Conservation (phyloP, 2,797 vertebrate genomes). For the Lateolabrax maculatus region DNA sequence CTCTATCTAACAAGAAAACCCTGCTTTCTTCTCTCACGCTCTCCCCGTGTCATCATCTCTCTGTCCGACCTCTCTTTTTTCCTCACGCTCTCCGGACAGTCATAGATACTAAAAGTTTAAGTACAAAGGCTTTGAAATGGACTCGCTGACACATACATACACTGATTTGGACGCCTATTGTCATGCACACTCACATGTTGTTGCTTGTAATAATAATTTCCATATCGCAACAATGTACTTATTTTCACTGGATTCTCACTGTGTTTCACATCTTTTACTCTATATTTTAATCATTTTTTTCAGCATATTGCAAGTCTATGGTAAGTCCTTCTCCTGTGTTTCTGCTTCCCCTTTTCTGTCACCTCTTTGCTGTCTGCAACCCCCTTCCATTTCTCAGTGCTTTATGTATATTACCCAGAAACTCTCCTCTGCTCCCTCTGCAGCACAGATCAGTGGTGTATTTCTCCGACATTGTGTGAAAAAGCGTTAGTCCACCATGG, state of each 20-base stretch:
- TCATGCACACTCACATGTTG: not conserved
- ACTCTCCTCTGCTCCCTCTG: not conserved
- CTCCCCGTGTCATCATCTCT: slow-evolving; percentile 17
- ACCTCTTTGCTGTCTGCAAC: not conserved
- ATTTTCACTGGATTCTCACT: not conserved
- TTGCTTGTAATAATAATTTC: not conserved
- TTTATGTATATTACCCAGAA: slow-evolving; percentile 15
- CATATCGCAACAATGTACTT: not conserved
- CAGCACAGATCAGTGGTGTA: slow-evolving; percentile 14
- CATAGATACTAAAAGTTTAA: slow-evolving; percentile 49
- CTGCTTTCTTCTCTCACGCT: slow-evolving; percentile 29
- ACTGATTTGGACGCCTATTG: slow-evolving; percentile 7
- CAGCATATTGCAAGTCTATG: not conserved
- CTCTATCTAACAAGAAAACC: slow-evolving; percentile 54
- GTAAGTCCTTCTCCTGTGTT: not conserved
- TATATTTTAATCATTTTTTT: not conserved
- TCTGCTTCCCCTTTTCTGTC: not conserved
- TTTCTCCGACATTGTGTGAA: slow-evolving; percentile 35
- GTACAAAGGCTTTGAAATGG: slow-evolving; percentile 5
- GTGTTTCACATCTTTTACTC: slow-evolving; percentile 1
- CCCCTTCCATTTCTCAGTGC: not conserved
- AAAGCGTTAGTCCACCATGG: slow-evolving; percentile 3
- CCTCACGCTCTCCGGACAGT: slow-evolving; percentile 15
- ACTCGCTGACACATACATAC: not conserved
- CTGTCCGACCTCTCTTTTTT: slow-evolving; percentile 2